Evolutionary conservation across 2,797 vertebrate species (phyloP).

Genomic region (Manis crassicaudata): DNA sequence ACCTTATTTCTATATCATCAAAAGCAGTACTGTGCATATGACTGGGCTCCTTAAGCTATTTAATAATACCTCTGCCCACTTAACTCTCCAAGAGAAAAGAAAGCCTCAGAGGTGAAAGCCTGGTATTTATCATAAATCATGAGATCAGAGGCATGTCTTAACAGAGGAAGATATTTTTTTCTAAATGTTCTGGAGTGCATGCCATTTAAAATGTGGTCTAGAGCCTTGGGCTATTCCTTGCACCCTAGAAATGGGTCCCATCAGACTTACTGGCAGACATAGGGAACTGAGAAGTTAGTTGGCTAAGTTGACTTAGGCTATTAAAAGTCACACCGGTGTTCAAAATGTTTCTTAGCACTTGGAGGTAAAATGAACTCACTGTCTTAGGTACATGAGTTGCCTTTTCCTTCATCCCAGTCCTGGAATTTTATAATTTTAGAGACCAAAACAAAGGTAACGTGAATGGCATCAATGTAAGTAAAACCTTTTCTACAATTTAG

Average conservation of each 20-base stretch:
- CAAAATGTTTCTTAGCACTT: not conserved
- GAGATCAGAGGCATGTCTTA: not conserved
- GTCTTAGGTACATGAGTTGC: not conserved
- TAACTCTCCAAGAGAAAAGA: slow-evolving; percentile 40
- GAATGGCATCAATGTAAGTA: not conserved
- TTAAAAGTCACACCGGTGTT: slow-evolving; percentile 28
- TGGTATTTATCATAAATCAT: slow-evolving; percentile 32
- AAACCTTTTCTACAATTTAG: slow-evolving; percentile 2
- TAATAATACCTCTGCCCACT: not conserved
- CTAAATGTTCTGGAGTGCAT: not conserved
- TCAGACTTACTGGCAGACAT: not conserved
- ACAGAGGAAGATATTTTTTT: slow-evolving; percentile 22
- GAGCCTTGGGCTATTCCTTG: not conserved
- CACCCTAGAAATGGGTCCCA: not conserved
- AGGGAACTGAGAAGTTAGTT: slow-evolving; percentile 36
- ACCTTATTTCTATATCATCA: not conserved
- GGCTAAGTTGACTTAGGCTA: slow-evolving; percentile 36
- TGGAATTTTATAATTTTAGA: slow-evolving; percentile 31
- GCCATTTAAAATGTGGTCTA: not conserved
- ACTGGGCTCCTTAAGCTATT: not conserved
- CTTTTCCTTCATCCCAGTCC: not conserved
- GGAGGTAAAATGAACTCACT: slow-evolving; percentile 20
- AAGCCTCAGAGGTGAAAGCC: not conserved
- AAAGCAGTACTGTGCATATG: not conserved
- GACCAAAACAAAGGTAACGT: not conserved